Percentiles rank a stretch among this genome's conserved stretches.
phyloP scores from a whole-genome alignment of 2,888 invertebrate genomes.

The Pyrochroa serraticornis region DNA sequence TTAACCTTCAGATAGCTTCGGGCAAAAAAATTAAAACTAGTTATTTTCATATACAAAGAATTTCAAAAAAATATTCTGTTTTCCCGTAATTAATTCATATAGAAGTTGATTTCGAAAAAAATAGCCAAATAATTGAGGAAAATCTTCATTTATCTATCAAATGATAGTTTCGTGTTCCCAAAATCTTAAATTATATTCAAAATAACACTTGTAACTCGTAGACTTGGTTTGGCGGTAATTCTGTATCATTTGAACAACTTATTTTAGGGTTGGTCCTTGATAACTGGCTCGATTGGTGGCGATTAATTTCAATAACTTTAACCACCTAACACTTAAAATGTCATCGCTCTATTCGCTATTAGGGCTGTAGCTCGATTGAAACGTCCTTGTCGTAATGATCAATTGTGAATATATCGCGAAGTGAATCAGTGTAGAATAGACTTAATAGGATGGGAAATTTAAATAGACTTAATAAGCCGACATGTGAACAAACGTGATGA shows the following conservation, averaged over 20 bases:
- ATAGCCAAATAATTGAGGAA: too few relatives aligned
- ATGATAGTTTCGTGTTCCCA: too few relatives aligned
- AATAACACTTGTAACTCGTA: too few relatives aligned
- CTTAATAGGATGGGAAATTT: constrained; percentile 4
- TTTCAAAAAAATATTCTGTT: too few relatives aligned
- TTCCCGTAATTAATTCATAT: too few relatives aligned
- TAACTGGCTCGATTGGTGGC: not conserved
- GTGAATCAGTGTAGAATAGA: constrained; percentile 9
- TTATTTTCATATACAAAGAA: not conserved
- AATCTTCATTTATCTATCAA: too few relatives aligned
- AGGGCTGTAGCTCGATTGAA: constrained; percentile 15
- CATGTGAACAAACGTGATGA: constrained; percentile 2
- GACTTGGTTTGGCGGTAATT: not conserved
- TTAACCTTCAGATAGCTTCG: too few relatives aligned
- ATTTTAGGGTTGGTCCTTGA: not conserved
- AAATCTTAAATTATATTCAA: too few relatives aligned
- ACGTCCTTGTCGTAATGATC: constrained; percentile 25
- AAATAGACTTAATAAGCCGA: not conserved
- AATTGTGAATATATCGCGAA: constrained; percentile 16
- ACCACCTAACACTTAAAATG: not conserved
- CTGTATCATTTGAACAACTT: not conserved
- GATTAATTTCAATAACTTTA: not conserved
- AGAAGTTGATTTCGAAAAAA: too few relatives aligned
- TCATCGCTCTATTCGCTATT: not conserved
- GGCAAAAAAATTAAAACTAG: too few relatives aligned